A percentile compares a stretch with the other conserved stretches of the same genome.
Evolutionary conservation across 2,113 vertebrate genomes (phyloP).

Genomic region (Malurus elegans): DNA sequence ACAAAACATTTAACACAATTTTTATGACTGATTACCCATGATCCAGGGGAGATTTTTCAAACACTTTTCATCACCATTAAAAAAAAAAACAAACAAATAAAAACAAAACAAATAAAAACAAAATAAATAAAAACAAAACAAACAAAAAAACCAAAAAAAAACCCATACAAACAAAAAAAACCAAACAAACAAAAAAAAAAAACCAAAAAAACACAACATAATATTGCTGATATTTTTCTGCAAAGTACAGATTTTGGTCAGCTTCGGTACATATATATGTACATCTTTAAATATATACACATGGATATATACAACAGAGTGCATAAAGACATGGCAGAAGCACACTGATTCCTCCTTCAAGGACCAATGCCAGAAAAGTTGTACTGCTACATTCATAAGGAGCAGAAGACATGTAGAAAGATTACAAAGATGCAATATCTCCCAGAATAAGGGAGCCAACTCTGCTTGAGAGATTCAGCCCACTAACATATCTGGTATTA

Average conservation of each 20-base stretch:
- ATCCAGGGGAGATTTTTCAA: neutral
- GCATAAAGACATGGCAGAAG: neutral
- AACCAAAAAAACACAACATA: too few relatives aligned
- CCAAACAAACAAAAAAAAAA: neutral
- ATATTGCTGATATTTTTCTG: neutral
- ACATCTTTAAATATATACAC: neutral
- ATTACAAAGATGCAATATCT: neutral
- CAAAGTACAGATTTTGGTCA: neutral
- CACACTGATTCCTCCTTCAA: neutral
- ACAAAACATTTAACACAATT: neutral
- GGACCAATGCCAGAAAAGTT: rapidly evolving
- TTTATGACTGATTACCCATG: neutral
- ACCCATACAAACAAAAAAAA: neutral
- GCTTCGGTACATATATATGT: neutral
- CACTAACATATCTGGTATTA: neutral
- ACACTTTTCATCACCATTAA: neutral
- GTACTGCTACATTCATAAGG: neutral
- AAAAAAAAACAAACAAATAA: neutral
- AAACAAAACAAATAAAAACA: neutral
- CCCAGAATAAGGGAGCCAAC: neutral
- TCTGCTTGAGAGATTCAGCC: neutral
- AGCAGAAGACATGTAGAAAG: neutral
- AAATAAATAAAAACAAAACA: too few relatives aligned
- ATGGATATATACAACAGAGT: neutral
- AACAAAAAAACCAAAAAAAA: neutral